phyloP scores from a whole-genome alignment of 2,113 vertebrate genomes.

The Gulo gulo region DNA sequence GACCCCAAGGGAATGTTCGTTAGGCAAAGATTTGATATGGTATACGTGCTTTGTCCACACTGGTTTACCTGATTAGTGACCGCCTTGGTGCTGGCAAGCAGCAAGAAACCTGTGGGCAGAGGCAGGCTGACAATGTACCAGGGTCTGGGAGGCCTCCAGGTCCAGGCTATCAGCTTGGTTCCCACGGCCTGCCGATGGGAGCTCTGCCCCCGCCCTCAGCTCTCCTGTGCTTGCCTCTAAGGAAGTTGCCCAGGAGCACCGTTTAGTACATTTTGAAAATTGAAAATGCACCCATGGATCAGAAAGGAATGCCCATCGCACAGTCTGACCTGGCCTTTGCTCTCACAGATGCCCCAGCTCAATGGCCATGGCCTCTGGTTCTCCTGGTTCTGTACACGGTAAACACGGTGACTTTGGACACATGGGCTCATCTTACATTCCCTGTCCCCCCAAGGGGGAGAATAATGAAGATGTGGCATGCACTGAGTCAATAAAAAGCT shows the following conservation, averaged over 20 bases:
- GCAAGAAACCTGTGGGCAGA: background rate
- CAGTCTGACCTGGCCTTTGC: background rate
- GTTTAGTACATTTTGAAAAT: background rate
- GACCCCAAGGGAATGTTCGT: background rate
- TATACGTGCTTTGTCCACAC: background rate
- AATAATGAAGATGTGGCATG: constrained; percentile 49
- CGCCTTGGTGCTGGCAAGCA: background rate
- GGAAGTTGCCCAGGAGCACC: constrained; percentile 28
- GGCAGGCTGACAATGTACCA: background rate
- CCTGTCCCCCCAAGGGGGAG: background rate
- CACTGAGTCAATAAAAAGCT: constrained; percentile 36
- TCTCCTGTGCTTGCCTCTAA: background rate
- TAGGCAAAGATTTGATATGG: background rate
- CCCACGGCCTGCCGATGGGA: background rate
- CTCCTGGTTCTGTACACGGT: constrained; percentile 17
- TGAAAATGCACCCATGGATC: background rate
- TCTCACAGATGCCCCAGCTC: background rate
- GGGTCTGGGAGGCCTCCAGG: background rate
- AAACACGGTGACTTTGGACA: constrained; percentile 26
- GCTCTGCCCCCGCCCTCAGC: background rate
- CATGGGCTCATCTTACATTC: background rate
- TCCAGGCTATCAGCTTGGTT: background rate
- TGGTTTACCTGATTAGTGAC: constrained; percentile 36
- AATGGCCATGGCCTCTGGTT: background rate
- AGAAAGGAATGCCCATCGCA: background rate